Percentiles rank a stretch among this genome's conserved stretches.
Evolutionary conservation across 1,140 invertebrate genomes (phyloP).

Genomic region (Listronotus bonariensis): DNA sequence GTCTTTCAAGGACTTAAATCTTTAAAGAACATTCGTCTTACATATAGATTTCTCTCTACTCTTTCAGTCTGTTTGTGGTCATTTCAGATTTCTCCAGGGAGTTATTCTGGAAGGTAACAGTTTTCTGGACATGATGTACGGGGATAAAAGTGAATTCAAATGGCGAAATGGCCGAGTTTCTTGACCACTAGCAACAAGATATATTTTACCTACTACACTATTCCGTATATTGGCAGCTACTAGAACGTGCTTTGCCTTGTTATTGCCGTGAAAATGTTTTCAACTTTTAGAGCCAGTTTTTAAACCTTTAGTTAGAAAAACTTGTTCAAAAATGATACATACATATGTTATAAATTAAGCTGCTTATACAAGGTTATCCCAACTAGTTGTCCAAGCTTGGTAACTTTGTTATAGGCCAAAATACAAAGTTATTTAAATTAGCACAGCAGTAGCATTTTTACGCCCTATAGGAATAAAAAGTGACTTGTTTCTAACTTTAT

Average conservation of each 20-base stretch:
- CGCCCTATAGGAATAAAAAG: no score
- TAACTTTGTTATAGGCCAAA: no score
- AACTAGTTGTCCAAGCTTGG: no score
- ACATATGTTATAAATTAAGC: no score
- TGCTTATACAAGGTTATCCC: no score
- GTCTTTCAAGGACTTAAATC: conserved; percentile 10
- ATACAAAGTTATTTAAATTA: no score
- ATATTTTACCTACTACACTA: conserved; percentile 35
- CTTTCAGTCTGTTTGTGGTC: conserved; percentile 42
- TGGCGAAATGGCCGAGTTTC: conserved; percentile 34
- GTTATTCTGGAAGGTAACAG: conserved; percentile 36
- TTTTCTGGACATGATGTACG: conserved; percentile 42
- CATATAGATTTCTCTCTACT: conserved; percentile 26
- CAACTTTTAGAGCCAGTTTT: conserved; percentile 30
- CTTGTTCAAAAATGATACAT: no score
- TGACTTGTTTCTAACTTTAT: no score
- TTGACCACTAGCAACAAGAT: conserved; percentile 31
- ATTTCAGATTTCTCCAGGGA: conserved; percentile 45
- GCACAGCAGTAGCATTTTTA: no score
- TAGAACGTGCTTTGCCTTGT: conserved; percentile 26
- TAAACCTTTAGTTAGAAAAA: conserved; percentile 12
- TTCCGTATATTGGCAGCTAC: conserved; percentile 35
- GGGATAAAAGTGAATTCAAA: conserved; percentile 47
- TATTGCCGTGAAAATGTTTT: conserved; percentile 14
- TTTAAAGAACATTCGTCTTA: conserved; percentile 24